Percentiles rank a stretch among this genome's conserved stretches.
These are phyloP conservation scores for Diplosoma virens DNA, from an alignment of 23 tunicate genomes.

Conservation along the genomic window DNA sequence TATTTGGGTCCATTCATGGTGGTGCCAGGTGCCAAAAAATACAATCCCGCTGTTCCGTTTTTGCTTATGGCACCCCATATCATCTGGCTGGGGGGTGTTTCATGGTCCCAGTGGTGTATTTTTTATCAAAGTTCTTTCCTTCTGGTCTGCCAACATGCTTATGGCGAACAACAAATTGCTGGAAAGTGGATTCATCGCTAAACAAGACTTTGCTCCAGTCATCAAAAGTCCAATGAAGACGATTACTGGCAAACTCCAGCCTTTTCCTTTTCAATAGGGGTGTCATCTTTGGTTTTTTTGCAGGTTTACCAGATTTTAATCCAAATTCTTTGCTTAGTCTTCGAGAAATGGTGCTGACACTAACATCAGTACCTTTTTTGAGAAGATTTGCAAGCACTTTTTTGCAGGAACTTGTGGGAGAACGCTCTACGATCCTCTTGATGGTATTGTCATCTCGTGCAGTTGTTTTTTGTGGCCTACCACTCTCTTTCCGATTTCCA, in stretches of 20 bases:
- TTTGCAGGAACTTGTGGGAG: conserved; percentile 42
- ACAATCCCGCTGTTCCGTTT: too few species aligned
- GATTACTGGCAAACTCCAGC: conserved; percentile 11
- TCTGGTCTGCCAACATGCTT: conserved; percentile 15
- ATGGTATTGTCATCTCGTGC: conserved; percentile 31
- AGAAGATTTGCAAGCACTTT: conserved; percentile 18
- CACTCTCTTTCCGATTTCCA: conserved; percentile 15
- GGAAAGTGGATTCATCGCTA: conserved; percentile 19
- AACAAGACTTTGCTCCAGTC: conserved; percentile 25
- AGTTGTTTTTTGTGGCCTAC: conserved; percentile 32
- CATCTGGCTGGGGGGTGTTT: conserved; percentile 17
- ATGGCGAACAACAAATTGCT: conserved; percentile 23
- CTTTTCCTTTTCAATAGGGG: conserved; percentile 14
- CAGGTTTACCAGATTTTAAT: conserved; percentile 29
- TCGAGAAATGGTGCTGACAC: conserved; percentile 13
- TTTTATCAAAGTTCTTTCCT: conserved; percentile 2
- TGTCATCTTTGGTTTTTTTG: conserved; percentile 23
- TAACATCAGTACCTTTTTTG: background rate
- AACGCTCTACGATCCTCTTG: conserved; percentile 20
- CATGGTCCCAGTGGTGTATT: conserved; percentile 16
- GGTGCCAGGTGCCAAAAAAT: too few species aligned
- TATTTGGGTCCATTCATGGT: too few species aligned
- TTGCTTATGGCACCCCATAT: too few species aligned
- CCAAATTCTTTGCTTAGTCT: conserved; percentile 18
- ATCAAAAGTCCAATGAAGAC: conserved; percentile 19